Evolutionary conservation across 2,888 invertebrate species (phyloP), one percentile per base, ranked within the genome.

Genomic region (Lithophane ornitopus): DNA sequence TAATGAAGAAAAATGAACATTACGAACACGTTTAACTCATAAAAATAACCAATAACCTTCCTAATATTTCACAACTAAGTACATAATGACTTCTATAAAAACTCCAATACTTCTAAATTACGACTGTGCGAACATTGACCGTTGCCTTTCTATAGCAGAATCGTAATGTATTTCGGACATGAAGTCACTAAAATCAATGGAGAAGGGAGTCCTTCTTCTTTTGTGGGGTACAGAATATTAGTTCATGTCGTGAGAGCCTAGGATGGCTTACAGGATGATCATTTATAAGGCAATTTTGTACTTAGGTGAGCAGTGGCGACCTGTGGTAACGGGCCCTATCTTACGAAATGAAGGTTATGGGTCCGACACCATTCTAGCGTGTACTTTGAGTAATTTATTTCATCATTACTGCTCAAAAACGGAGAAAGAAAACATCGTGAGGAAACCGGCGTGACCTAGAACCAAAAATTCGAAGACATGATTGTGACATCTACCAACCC

Each of bases 31-130:
- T 79, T 46, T 19, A 0, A 39, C 19, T 49, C 28, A 73, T 77
- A 62, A 77, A 77, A 77, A 77, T 22, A 34, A 41, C 73, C 63
- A 78, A 80, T 78, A 81, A 81, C 8, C 26, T 58, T 58, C 11
- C 63, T 81, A 74, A 78, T 78, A 78, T 63, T 74, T 78, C 81
- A 78, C 34, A 58, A 44, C 44, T 39, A 58, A 73, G 34, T 46
- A 73, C 74, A 16, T 73, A 78, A 81, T 78, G 78, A 81, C 49
- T 78, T 81, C 44, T 59, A 56, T 78, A 76, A 78, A 68, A 76
- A 67, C 61, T 81, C 66, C 67, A 78, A 81, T 78, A 79, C 61
- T 76, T 81, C 52, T 58, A 62, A 81, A 76, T 81, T 76, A 79
- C 62, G 67, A 68, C 76, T 28, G 34, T 46, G 19, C 41, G 76